Evolutionary conservation across 1,140 invertebrate species (phyloP), one percentile per base, ranked within the genome.

Genomic region (Lineus longissimus): DNA sequence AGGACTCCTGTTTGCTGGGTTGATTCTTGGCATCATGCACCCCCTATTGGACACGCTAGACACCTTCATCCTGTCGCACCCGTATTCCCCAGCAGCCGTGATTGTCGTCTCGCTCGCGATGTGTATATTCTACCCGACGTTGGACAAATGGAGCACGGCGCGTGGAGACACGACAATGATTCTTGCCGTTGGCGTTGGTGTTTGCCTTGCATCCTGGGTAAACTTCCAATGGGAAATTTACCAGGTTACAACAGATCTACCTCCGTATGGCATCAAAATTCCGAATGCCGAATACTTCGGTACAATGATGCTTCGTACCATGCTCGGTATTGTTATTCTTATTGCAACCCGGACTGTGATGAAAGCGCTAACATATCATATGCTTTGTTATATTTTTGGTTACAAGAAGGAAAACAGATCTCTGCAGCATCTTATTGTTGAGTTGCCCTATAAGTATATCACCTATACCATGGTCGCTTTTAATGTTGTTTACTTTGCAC

Each of bases 161-260:
- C 92, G 92, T 76, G 91, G 91, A 29, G 93, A 95, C 77, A 93
- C 92, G 1, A 88, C 91, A 9, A 88, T 92, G 82, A 90, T 93
- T 58, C 81, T 94, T 51, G 89, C 62, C 15, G 72, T 92, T 7
- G 88, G 87, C 63, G 86, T 88, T n/a, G 93, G 93, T 41, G 83
- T 92, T 56, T 85, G 89, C 54, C 80, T 87, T 9, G 92, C 91
- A n/a, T 86, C 90, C 1, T 94, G 92, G 91, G 81, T 90, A 4
- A 92, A 92, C 82, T 93, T 88, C 77, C 89, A 89, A 76, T 83
- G 88, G 19, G 90, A 90, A 29, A 83, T 87, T 62, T 91, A 81
- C 74, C 11, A 22, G 33, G n/a, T 23, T 30, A 29, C 36, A 30
- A 19, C 45, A 27, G 67, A 70, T 23, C 87, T 88, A 22, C 91